These are phyloP conservation scores for Proctacanthus coquilletti DNA, from an alignment of 1,140 invertebrate genomes.

Conservation along the genomic window DNA sequence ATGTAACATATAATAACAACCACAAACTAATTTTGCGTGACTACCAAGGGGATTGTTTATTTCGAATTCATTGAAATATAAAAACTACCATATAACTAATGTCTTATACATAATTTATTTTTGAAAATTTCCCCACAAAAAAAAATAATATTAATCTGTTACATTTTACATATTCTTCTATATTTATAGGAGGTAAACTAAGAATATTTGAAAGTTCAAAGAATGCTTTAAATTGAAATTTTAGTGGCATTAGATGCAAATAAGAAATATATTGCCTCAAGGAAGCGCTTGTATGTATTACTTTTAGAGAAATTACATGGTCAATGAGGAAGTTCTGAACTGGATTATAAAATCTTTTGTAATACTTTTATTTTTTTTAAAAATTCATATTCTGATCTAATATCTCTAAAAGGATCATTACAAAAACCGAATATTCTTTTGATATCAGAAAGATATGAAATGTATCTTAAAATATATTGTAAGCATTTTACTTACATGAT, in stretches of 20 bases:
- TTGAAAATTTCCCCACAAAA: not conserved
- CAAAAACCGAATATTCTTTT: not conserved
- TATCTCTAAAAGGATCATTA: not conserved
- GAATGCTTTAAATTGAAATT: not conserved
- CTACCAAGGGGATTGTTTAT: conserved; percentile 3
- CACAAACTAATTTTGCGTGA: conserved; percentile 3
- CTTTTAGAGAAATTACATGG: not conserved
- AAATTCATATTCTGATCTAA: conserved; percentile 1
- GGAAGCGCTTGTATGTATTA: not conserved
- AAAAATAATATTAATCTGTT: not conserved
- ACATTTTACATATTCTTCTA: not conserved
- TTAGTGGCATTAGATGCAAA: not conserved
- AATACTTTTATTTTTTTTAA: not conserved
- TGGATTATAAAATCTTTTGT: not conserved
- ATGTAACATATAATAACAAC: conserved; percentile 5
- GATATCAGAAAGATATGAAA: not conserved
- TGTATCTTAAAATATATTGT: not conserved
- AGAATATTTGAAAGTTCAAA: not conserved
- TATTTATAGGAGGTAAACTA: not conserved
- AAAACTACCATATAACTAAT: not conserved
- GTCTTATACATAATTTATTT: not conserved
- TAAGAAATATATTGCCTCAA: not conserved
- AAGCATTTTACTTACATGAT: not conserved
- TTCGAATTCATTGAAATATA: not conserved
- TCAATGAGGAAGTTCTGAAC: not conserved